Base-by-base conservation (phyloP, 2,113 vertebrate genomes). In the Dascyllus trimaculatus region DNA sequence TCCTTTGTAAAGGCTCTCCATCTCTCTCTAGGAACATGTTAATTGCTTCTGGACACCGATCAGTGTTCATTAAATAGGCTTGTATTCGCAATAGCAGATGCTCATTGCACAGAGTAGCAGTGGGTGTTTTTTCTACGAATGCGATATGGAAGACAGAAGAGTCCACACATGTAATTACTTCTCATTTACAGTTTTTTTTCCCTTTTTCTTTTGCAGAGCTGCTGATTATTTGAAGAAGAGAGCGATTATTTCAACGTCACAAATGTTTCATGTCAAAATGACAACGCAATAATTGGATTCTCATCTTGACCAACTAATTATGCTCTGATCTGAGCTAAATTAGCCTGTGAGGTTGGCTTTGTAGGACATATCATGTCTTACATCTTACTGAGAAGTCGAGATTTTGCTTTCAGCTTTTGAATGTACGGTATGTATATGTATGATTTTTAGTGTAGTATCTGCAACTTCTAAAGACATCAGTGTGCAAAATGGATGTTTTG, bases 1-100 rank as follows among this genome's bases (percentile, higher is more conserved):
- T 66, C 56, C 71, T 86, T 85, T 84, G 76, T 70, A 48, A 71
- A 48, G 40, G 35, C 79, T 71, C 65, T 45, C 52, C 22, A 15
- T 73, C 64, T 71, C 66, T 75, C 73, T 58, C 45, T 67, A 48
- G 69, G 60, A 88, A 85, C 64, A 78, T 82, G 83, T 74, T 93
- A 93, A 93, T 93, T 93, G 91, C 85, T 86, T 77, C 83, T 90
- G 90, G 91, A 91, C 89, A 84, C 69, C 48, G 85, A 88, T 91
- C 90, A 85, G 75, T 90, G 82, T 85, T 87, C 78, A 80, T 88
- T 85, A 87, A 80, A 82, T 53, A 72, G 70, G 84, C 71, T 56
- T 63, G 40, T 48, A 75, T 85, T 85, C 67, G 57, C 52, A 63
- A 52, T 5, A 78, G 60, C 91, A 90, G 90, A 91, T 90, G 91